Evolutionary conservation across 2,797 vertebrate genomes (phyloP).

Genomic region (Buphagus erythrorhynchus): DNA sequence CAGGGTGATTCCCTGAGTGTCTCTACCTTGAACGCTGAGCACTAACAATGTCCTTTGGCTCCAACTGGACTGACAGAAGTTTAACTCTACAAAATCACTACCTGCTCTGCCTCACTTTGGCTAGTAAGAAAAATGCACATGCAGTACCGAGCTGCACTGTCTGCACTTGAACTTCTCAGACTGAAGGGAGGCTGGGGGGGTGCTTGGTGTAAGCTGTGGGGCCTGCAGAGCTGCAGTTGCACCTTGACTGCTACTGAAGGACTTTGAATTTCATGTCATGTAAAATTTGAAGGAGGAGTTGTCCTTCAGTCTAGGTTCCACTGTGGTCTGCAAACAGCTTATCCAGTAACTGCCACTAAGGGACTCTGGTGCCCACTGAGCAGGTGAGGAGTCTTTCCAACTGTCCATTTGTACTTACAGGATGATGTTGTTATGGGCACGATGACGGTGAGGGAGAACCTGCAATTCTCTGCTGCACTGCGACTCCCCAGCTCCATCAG

Average conservation of each 20-base stretch:
- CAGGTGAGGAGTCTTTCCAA: background rate
- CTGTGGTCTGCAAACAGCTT: background rate
- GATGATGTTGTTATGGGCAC: constrained; percentile 65
- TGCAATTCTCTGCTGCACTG: constrained; percentile 64
- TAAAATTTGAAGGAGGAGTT: background rate
- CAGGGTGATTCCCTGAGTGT: background rate
- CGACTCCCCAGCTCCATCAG: constrained; percentile 55
- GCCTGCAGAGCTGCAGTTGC: background rate
- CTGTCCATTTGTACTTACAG: background rate
- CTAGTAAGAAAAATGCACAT: background rate
- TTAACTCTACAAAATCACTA: background rate
- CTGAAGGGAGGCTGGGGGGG: background rate
- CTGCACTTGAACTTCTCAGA: background rate
- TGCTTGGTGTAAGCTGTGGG: background rate
- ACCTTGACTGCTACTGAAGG: background rate
- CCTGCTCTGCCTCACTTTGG: background rate
- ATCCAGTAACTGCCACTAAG: background rate
- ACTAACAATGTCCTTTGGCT: background rate
- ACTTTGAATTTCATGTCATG: background rate
- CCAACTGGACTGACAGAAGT: background rate
- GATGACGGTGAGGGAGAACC: constrained; percentile 62
- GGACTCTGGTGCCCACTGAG: background rate
- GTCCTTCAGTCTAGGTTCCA: background rate
- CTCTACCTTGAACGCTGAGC: background rate
- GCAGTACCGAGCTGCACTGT: background rate